Conservation (phyloP, 2,797 vertebrate species). For the Amblyopsis hoosieri region DNA sequence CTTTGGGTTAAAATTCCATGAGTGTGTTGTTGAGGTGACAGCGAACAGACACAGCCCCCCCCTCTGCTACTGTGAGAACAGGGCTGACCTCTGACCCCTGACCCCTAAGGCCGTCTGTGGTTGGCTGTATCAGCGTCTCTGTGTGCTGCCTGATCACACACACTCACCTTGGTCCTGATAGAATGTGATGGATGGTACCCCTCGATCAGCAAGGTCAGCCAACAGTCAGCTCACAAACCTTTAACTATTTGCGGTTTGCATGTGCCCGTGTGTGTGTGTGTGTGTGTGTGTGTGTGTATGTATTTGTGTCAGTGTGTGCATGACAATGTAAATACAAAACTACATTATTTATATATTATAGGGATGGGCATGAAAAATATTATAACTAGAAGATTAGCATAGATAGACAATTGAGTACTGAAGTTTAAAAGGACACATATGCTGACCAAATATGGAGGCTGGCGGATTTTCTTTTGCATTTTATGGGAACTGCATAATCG, state of each 20-base stretch:
- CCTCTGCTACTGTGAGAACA: conserved; percentile 70
- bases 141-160: conserved; percentile 55
- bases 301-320: background rate
- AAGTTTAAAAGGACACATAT: background rate
- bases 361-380: background rate
- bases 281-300: conserved; percentile 4
- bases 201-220: conserved; percentile 44
- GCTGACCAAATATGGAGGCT: background rate
- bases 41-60: conserved; percentile 61
- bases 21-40: conserved; percentile 61
- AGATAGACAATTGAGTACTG: background rate
- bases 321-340: too few relatives aligned
- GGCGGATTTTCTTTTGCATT: too few relatives aligned
- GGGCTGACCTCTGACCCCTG: conserved; percentile 60
- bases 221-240: conserved; percentile 16
- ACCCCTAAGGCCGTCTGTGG: conserved; percentile 40
- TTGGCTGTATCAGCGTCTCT: conserved; percentile 45
- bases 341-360: too few relatives aligned
- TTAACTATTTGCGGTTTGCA: conserved; percentile 22
- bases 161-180: conserved; percentile 66
- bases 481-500: too few relatives aligned
- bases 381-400: conserved; percentile 6
- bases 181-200: conserved; percentile 61
- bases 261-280: conserved; percentile 11
- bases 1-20: conserved; percentile 32